Evolutionary conservation across 2,888 invertebrate species (phyloP), one percentile per base, ranked within the genome.

Genomic region (Agrilus mali): DNA sequence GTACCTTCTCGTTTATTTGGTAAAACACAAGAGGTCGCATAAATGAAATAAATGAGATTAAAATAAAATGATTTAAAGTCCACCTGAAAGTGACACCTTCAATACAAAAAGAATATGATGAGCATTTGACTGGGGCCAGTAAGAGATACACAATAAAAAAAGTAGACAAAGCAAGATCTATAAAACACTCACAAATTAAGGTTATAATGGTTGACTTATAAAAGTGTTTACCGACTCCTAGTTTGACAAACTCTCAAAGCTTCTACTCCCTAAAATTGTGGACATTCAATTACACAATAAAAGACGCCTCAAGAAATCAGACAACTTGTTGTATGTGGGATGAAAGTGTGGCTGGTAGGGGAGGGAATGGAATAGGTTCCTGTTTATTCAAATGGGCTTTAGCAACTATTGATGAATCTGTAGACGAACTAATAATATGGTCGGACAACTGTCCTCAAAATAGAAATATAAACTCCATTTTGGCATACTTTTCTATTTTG

Each of bases 341-440:
- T 36, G 51, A 53, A 44, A 46, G 47, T 7, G 43, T 45, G 40
- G 40, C 47, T 20, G 50, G 49, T 16, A 43, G 50, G 35, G 53
- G 53, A 12, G 53, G 42, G 13, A 51, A 54, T 46, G 47, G 53
- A 49, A 54, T 55, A 27, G 50, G 50, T 8, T 54, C 53, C 39
- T 40, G 47, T 7, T 17, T 55, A n/a, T 27, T 52, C 8, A 53
- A 54, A 49, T 54, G 51, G 41, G 44, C 44, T 33, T 36, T 37
- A 7, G 40, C 15, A 33, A 33, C 42, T 36, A 35, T 49, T 2
- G 22, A 27, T n/a, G 12, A 14, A 36, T n/a, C 10, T 8, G 20
- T 33, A 37, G 38, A 44, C 33, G 42, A n/a, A 10, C 8, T 44
- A 4, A 44, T 38, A 38, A 38, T 47, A n/a, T 47, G 48, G 47